These are phyloP conservation scores for Eledone cirrhosa DNA, from an alignment of 2,888 invertebrate genomes.

Conservation along the genomic window DNA sequence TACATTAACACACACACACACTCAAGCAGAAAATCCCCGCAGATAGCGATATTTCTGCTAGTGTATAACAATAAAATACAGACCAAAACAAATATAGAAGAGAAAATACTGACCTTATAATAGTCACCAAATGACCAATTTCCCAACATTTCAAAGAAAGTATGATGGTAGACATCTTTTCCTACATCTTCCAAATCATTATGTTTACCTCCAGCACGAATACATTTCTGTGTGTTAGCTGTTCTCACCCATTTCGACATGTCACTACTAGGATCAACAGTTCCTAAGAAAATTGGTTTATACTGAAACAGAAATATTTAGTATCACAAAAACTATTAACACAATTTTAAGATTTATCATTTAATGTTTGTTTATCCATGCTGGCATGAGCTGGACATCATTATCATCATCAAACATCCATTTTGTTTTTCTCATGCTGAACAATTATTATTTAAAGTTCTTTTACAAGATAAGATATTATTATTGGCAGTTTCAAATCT, in stretches of 20 bases:
- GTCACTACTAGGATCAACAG: slow-evolving; percentile 94
- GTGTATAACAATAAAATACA: background rate
- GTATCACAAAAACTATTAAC: too few relatives aligned
- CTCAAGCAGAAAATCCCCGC: too few relatives aligned
- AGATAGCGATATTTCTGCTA: too few relatives aligned
- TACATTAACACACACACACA: too few relatives aligned
- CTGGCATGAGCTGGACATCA: too few relatives aligned
- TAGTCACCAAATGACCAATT: slow-evolving; percentile 99
- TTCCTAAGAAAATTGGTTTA: slow-evolving; percentile 97
- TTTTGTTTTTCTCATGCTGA: too few relatives aligned
- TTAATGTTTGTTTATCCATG: too few relatives aligned
- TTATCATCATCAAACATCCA: too few relatives aligned
- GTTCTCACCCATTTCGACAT: slow-evolving; percentile 87
- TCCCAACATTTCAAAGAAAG: slow-evolving; percentile 99
- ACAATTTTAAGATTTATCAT: too few relatives aligned
- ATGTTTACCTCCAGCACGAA: slow-evolving; percentile 98
- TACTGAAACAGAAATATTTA: slow-evolving; percentile 72
- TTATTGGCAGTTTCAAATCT: too few relatives aligned
- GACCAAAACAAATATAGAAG: background rate
- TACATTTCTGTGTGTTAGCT: slow-evolving; percentile 98
- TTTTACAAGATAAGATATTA: too few relatives aligned
- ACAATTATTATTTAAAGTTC: too few relatives aligned
- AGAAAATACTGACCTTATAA: slow-evolving; percentile 77
- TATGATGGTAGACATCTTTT: slow-evolving; percentile 99
- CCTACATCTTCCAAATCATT: slow-evolving; percentile 99